Evolutionary conservation across 2,113 vertebrate species (phyloP).

Genomic region (Laterallus jamaicensis): DNA sequence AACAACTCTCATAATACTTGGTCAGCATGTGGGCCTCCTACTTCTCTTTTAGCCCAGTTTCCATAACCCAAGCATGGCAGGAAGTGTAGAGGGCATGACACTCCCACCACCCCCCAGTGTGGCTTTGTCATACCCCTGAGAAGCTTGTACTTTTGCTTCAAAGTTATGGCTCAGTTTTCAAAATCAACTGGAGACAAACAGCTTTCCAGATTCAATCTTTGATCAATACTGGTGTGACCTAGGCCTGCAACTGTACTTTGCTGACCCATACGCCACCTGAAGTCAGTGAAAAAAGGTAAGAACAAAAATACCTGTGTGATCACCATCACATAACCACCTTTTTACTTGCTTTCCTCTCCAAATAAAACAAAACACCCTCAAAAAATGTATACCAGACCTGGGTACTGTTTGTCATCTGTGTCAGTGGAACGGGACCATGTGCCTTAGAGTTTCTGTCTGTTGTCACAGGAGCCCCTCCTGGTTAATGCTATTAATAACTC

Average conservation of each 20-base stretch:
- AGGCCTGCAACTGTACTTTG: background rate
- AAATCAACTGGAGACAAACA: background rate
- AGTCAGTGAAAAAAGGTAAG: background rate
- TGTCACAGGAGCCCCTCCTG: background rate
- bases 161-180: background rate
- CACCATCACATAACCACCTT: background rate
- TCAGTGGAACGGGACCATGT: fast-evolving
- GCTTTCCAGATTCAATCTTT: background rate
- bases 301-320: fast-evolving
- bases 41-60: background rate
- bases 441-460: background rate
- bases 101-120: too few relatives aligned
- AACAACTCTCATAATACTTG: background rate
- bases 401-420: background rate
- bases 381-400: fast-evolving
- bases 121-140: background rate
- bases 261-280: background rate
- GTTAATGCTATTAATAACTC: background rate
- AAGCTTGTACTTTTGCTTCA: background rate
- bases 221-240: fast-evolving
- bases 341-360: background rate
- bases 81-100: fast-evolving
- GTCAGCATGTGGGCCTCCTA: background rate
- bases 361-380: background rate
- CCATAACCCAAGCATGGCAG: background rate